Evolutionary conservation across 92 coral and sea anemone species (phyloP), one percentile per base, ranked within the genome.

Genomic region (Palythoa grandiflora): DNA sequence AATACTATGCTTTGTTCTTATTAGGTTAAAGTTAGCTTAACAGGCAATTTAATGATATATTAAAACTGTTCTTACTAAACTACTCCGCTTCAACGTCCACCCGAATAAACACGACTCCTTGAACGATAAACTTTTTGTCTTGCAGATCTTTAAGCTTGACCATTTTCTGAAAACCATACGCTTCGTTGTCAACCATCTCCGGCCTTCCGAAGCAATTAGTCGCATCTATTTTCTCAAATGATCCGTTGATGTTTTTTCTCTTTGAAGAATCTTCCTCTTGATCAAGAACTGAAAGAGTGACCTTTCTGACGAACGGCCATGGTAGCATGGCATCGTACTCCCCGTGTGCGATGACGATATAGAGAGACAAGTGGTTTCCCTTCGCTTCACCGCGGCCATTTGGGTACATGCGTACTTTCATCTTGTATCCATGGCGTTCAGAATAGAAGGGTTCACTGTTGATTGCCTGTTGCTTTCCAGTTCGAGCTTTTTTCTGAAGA

Each of bases 401-500:
- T 40, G 93, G 93, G 68, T 95, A 95, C n/a, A 94, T 83, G 1
- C 95, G 89, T 6, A 94, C 94, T 76, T 94, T 94, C 66, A 93
- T 90, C 87, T 93, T 96, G 84, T 96, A 93, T 2, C 98, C 98
- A 39, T 89, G 87, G 19, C 98, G 96, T 20, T 91, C 79, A n/a
- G 95, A 92, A 21, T 92, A 95, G 79, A 96, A 95, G 1, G 96
- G 96, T 9, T 95, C 94, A 68, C 98, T 96, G 94, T 93, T 95
- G 55, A 95, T 20, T 0, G 93, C 93, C 38, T 87, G 84, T 0
- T 91, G 89, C 61, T 90, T 90, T 40, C 93, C 96, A 4, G 12
- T 2, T 6, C 86, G 86, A 21, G 74, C 74, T 9, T 50, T 21
- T 53, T 81, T 81, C 44, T 60, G 20, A 39, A 81, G 86, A 12